Conservation (phyloP, 2,797 vertebrate genomes). For the Notoglanidium macrostoma region DNA sequence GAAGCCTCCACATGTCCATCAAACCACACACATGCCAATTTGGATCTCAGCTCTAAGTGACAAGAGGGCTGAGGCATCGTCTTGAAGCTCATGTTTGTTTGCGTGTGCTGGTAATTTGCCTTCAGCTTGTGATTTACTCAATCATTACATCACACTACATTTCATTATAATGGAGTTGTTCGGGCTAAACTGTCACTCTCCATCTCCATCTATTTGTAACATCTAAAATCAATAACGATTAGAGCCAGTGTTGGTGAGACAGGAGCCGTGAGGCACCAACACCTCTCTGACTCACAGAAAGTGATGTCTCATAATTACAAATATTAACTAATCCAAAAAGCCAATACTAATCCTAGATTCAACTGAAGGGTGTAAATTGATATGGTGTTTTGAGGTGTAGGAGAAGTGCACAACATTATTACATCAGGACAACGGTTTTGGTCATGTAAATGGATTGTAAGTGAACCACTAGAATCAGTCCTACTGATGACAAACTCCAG, state of each 20-base stretch:
- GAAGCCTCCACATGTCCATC: slow-evolving; percentile 55
- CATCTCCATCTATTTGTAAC: slow-evolving; percentile 1
- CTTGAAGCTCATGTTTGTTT: slow-evolving; percentile 19
- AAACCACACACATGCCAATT: slow-evolving; percentile 59
- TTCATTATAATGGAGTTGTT: slow-evolving; percentile 14
- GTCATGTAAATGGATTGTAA: not conserved
- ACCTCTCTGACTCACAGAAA: slow-evolving; percentile 14
- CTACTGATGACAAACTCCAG: not conserved
- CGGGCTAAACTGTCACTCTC: slow-evolving; percentile 19
- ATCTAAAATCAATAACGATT: slow-evolving; percentile 26
- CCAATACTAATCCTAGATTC: not conserved
- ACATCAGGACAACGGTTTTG: not conserved
- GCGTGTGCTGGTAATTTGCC: slow-evolving; percentile 25
- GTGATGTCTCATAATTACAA: slow-evolving; percentile 5
- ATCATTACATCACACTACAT: not conserved
- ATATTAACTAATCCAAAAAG: slow-evolving; percentile 14
- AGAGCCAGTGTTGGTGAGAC: slow-evolving; percentile 15
- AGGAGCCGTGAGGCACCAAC: not conserved
- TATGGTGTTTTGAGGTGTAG: not conserved
- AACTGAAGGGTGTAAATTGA: not conserved
- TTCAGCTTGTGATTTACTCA: slow-evolving; percentile 20
- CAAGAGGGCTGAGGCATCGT: slow-evolving; percentile 54
- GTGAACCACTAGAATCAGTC: not conserved
- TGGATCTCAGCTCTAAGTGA: slow-evolving; percentile 48
- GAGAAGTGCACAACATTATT: not conserved